Percentiles rank a stretch among this genome's conserved stretches.
These are phyloP conservation scores for Suillia variegata DNA, from an alignment of 2,888 invertebrate genomes.

Conservation along the genomic window DNA sequence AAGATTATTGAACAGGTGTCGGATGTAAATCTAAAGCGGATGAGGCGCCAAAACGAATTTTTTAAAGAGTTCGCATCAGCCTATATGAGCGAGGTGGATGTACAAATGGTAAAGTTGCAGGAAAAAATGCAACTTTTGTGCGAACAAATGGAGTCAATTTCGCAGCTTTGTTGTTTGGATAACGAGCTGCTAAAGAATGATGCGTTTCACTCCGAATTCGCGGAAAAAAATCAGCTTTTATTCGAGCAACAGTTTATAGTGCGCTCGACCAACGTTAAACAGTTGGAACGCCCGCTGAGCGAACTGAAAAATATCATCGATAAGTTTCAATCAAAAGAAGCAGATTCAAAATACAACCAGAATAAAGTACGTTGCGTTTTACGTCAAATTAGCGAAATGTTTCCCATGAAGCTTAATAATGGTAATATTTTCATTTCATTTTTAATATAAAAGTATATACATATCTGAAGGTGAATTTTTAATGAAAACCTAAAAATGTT, in stretches of 20 bases:
- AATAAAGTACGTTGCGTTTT: constrained; percentile 42
- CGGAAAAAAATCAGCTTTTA: constrained; percentile 33
- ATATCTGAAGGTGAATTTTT: too few species aligned
- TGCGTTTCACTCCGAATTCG: constrained; percentile 38
- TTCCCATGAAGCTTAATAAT: too few species aligned
- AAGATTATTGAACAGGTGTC: constrained; percentile 16
- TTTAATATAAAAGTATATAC: too few species aligned
- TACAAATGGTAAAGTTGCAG: constrained; percentile 31
- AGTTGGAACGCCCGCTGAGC: constrained; percentile 36
- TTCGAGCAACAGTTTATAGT: constrained; percentile 30
- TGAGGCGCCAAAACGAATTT: constrained; percentile 40
- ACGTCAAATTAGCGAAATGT: constrained; percentile 28
- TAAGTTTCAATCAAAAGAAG: constrained; percentile 43
- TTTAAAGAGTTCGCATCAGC: constrained; percentile 49
- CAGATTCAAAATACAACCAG: constrained; percentile 41
- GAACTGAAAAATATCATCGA: constrained; percentile 46
- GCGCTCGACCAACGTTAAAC: constrained; percentile 26
- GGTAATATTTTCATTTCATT: too few species aligned
- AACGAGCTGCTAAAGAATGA: constrained; percentile 33
- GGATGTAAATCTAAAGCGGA: constrained; percentile 34
- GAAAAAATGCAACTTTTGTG: constrained; percentile 34
- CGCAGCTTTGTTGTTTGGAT: constrained; percentile 27
- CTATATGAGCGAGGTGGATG: constrained; percentile 43
- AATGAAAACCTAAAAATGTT: too few species aligned
- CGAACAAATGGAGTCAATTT: constrained; percentile 32